Base-by-base conservation (phyloP, 2,797 vertebrate species). In the Cirrhinus mrigala region DNA sequence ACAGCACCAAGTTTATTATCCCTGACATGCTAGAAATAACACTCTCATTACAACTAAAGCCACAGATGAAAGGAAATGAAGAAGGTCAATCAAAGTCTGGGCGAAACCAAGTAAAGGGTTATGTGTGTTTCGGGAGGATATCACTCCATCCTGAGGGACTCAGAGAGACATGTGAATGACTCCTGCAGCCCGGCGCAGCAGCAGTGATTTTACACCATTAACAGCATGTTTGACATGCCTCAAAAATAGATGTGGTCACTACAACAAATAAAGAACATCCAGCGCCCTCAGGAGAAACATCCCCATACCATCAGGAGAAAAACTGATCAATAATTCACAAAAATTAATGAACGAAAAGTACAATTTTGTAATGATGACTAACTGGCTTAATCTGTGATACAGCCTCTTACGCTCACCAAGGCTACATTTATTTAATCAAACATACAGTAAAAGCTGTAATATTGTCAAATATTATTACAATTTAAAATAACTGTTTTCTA, bases 161-260 rank as follows among this genome's bases (percentile, higher is more conserved):
- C 37, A 62, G 37, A 79, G 12, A 78, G 22, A 58, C 29, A 29
- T 75, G 46, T 44, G 68, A 70, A 75, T 75, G 50, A 52, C 27
- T 69, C 37, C 20, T 70, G 37, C 20, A 22, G 40, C 69, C 14
- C 4, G 15, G 50, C 11, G 27, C 5, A 69, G 33, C 6, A 75
- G 48, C 24, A 75, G 48, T 29, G 48, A 75, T 54, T 75, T 52
- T 52, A 71, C 40, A 60, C n/a, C 33, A 46, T 44, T 40, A 70
- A 75, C 46, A 52, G 24, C 71, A 50, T 75, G 71, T 75, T 6
- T 52, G 71, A 75, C 46, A 62, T 44, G 22, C 22, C 37, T 24
- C 5, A 79, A 46, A 64, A 54, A 54, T 54, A 54, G 16, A 58
- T 2, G n/a, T 24, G 40, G 20, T 33, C 62, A 54, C 64, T 58